phyloP scores from a whole-genome alignment of 2,888 invertebrate species.

The Zeuzera pyrina region DNA sequence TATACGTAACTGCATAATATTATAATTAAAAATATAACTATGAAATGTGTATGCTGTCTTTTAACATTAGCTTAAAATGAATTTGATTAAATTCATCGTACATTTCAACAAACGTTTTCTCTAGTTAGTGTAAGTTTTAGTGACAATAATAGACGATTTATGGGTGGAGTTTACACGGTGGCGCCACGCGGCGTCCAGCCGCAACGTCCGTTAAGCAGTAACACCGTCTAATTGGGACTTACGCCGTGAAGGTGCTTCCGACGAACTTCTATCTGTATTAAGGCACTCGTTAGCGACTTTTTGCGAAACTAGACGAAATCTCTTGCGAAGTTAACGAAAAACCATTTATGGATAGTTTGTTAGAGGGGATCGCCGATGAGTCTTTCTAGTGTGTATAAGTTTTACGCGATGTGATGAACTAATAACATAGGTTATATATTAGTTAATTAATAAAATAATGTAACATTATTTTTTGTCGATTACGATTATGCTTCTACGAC shows the following conservation, averaged over 20 bases:
- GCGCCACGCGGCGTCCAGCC: conserved; percentile 19
- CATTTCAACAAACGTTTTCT: no score
- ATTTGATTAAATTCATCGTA: no score
- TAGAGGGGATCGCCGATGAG: conserved; percentile 11
- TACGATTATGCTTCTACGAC: no score
- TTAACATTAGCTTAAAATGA: no score
- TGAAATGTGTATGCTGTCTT: no score
- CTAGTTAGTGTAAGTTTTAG: no score
- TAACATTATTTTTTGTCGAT: no score
- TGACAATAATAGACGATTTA: conserved; percentile 45
- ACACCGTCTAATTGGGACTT: conserved; percentile 48
- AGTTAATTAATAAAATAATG: no score
- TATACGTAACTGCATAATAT: no score
- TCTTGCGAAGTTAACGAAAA: conserved; percentile 42
- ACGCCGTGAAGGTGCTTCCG: conserved; percentile 28
- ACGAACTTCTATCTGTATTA: conserved; percentile 48
- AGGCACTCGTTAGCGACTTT: conserved; percentile 61
- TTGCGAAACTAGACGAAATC: conserved; percentile 51
- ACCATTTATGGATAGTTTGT: conserved; percentile 40
- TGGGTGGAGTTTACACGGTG: conserved; percentile 39
- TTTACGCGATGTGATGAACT: no score
- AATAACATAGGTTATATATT: no score
- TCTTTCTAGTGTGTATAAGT: conserved; percentile 4
- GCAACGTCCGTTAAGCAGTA: conserved; percentile 18
- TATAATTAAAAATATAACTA: no score